Conservation (phyloP, 2,797 vertebrate genomes). For the Sebastes aleutianus region DNA sequence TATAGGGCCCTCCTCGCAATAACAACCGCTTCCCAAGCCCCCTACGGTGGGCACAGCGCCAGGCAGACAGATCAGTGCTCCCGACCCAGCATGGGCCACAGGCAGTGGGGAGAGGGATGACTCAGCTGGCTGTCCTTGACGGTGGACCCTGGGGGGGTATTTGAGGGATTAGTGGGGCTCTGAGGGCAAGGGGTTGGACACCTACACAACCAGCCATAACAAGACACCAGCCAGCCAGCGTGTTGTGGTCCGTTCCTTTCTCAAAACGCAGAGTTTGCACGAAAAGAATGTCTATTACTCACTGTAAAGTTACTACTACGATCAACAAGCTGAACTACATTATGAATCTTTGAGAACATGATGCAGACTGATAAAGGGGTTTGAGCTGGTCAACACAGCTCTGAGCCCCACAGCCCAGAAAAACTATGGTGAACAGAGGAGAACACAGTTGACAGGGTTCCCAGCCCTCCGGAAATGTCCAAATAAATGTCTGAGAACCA, state of each 20-base stretch:
- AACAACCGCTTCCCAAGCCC: conserved; percentile 24
- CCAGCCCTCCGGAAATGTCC: conserved; percentile 44
- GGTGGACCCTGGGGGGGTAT: conserved; percentile 46
- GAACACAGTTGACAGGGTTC: conserved; percentile 37
- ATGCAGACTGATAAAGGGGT: not conserved
- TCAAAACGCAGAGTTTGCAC: not conserved
- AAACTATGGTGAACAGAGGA: conserved; percentile 12
- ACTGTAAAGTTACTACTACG: not conserved
- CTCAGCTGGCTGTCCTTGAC: conserved; percentile 64
- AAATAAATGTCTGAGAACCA: conserved; percentile 37
- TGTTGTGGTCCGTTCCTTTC: not conserved
- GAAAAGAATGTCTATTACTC: not conserved
- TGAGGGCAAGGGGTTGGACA: conserved; percentile 12
- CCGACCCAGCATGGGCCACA: conserved; percentile 34
- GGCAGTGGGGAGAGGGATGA: conserved; percentile 48
- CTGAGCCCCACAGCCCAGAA: not conserved
- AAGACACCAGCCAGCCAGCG: not conserved
- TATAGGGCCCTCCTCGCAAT: not conserved
- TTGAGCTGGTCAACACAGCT: not conserved
- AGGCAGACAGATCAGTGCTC: conserved; percentile 68
- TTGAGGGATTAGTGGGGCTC: conserved; percentile 52
- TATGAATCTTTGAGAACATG: not conserved
- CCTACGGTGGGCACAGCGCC: conserved; percentile 49
- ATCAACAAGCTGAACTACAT: not conserved
- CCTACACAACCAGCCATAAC: conserved; percentile 27